Evolutionary conservation across 2,888 invertebrate genomes (phyloP).

Genomic region (Platycnemis pennipes): DNA sequence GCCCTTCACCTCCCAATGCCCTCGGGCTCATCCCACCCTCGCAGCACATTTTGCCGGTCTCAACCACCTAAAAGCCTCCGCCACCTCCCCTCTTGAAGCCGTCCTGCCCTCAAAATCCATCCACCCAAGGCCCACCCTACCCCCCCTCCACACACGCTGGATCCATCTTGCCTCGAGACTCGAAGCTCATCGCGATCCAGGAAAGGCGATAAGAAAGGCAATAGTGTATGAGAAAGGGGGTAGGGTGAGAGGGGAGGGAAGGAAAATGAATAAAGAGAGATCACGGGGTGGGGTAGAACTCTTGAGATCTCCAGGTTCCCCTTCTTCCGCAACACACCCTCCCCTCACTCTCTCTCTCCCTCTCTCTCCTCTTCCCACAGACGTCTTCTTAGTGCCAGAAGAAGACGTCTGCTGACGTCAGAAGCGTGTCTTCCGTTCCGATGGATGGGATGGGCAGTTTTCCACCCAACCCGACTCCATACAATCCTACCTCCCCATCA

Average conservation of each 20-base stretch:
- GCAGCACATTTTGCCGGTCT: background rate
- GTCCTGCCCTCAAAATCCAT: no score
- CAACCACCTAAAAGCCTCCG: no score
- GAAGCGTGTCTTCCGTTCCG: background rate
- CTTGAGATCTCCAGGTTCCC: background rate
- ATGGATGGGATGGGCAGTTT: background rate
- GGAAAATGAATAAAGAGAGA: background rate
- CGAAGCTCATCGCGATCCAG: background rate
- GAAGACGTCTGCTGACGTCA: constrained; percentile 1
- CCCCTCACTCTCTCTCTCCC: no score
- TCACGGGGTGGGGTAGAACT: background rate
- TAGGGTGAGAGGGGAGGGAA: background rate
- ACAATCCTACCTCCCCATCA: background rate
- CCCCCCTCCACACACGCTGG: background rate
- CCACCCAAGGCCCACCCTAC: background rate
- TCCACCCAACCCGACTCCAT: background rate
- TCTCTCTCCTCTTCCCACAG: background rate
- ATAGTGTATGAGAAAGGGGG: background rate
- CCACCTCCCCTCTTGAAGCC: no score
- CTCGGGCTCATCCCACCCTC: background rate
- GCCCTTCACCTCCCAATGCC: no score
- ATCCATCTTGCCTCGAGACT: background rate
- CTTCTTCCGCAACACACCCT: background rate
- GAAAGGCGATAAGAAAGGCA: background rate
- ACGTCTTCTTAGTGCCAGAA: background rate